Percentiles rank a stretch among this genome's conserved stretches.
These are phyloP conservation scores for Marasmarcha lunaedactyla DNA, from an alignment of 2,888 invertebrate species.

Conservation along the genomic window DNA sequence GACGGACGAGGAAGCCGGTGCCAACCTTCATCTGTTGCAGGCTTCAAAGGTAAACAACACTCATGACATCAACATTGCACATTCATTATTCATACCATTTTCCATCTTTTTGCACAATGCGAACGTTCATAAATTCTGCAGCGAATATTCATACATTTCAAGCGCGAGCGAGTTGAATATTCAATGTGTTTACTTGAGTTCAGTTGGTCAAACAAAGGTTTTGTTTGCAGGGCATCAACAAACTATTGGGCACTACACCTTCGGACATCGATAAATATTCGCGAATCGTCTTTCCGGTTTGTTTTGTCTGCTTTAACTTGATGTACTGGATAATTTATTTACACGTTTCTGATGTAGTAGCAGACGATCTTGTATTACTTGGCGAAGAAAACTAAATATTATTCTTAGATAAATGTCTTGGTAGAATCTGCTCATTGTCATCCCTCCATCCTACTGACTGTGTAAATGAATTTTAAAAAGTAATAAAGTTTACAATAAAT, in stretches of 20 bases:
- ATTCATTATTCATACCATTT: not conserved
- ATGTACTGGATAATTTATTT: conserved; percentile 98
- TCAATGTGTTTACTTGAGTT: too few species aligned
- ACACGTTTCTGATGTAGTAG: conserved; percentile 94
- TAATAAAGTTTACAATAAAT: not conserved
- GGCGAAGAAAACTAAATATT: conserved; percentile 54
- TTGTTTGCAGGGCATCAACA: conserved; percentile 82
- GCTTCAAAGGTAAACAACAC: conserved; percentile 31
- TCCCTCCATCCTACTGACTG: conserved; percentile 17
- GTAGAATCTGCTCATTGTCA: conserved; percentile 20
- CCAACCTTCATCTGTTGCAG: conserved; percentile 73
- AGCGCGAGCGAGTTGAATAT: too few species aligned
- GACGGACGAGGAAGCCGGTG: conserved; percentile 67
- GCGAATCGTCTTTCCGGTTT: conserved; percentile 97
- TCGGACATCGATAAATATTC: conserved; percentile 99
- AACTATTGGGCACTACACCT: conserved; percentile 90
- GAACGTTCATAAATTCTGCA: too few species aligned
- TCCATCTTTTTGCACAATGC: too few species aligned
- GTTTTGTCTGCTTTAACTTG: conserved; percentile 98
- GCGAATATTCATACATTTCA: too few species aligned
- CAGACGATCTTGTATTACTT: conserved; percentile 89
- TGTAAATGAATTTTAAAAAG: not conserved
- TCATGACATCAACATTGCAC: not conserved
- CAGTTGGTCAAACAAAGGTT: too few species aligned
- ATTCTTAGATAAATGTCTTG: not conserved